Base-by-base conservation (phyloP, 2,888 invertebrate genomes). In the Mesorhabditis belari region DNA sequence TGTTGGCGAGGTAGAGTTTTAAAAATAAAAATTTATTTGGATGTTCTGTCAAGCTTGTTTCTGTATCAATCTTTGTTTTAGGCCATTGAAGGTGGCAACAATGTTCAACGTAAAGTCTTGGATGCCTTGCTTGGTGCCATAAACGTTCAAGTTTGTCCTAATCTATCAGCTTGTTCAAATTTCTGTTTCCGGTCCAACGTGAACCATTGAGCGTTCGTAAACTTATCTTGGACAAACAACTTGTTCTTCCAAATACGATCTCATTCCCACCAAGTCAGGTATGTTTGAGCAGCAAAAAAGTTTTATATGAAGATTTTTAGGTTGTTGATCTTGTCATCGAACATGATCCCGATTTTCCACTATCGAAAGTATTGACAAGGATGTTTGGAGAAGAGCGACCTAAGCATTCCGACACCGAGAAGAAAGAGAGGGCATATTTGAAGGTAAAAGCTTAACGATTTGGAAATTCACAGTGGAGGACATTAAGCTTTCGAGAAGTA, bases 241-340 rank as follows among this genome's bases (percentile, higher is more conserved):
- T 79, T 9, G 77, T 80, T 6, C 68, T 79, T 1, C 79, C 79
- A 4, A 79, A 80, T 62, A 75, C 79, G 3, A 79, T 79, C 27
- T 75, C 77, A 2, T 71, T 76, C 58, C 79, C 79, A 35, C 79
- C 79, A 5, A 76, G 76, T 58, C 77, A 75, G 65, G 69, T 73
- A 51, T 4, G 49, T 26, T n/a, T n/a, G n/a, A 27, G n/a, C 52
- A 26, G 12, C 28, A 19, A 19, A 55, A 26, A n/a, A 19, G 5
- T 27, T 1, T 1, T 12, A 24, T 57, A 50, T 35, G 3, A 35
- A 24, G 5, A 23, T 9, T 57, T 66, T 56, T 54, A 73, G 72
- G 71, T 71, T 5, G 77, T 79, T 23, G 79, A 79, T 35, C 53
- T 80, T 55, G 55, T 79, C 19, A 77, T 80, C 50, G 79, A 79